Evolutionary conservation across 2,113 vertebrate genomes (phyloP), one percentile per base, ranked within the genome.

Genomic region (Sisor rabdophorus): DNA sequence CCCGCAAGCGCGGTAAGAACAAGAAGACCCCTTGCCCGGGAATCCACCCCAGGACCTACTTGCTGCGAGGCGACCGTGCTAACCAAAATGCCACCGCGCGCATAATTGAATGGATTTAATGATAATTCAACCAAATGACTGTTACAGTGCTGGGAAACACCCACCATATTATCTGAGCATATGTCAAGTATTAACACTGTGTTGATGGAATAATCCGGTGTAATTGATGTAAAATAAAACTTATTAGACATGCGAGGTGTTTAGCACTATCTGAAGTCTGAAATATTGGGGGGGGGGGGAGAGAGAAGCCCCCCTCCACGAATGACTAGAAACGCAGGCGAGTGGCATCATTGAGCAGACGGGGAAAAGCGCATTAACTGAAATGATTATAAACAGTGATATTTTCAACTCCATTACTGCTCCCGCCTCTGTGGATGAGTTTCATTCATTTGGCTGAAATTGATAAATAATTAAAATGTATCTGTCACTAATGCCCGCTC

Each of bases 401-500:
- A 96, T 97, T 97, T 98, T 98, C 94, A 96, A 96, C 94, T 95
- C 94, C 94, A 96, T 98, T 97, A 97, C 94, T 93, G 94, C 95
- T 96, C 96, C 93, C 92, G 84, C 93, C 92, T 81, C 16, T 89
- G 95, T 96, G 94, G 95, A 95, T 95, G 95, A 93, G 95, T 98
- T 98, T 96, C 95, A 93, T 95, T 96, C 93, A 98, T 98, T 98
- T 97, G 93, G 91, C 90, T 86, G 92, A 97, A 99, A 99, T 97
- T 98, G 95, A 98, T 97, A 97, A 97, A 98, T 98, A 99, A 98
- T 99, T 95, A 95, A 94, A 97, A 98, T 96, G 93, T 96, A 98
- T 99, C 96, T 97, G 94, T 95, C 93, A 94, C 95, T 94, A 91
- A 91, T 93, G 40, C 94, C 95, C 91, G 94, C 98, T 99, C 91